Conservation (phyloP, 2,113 vertebrate species). For the Nestor notabilis region DNA sequence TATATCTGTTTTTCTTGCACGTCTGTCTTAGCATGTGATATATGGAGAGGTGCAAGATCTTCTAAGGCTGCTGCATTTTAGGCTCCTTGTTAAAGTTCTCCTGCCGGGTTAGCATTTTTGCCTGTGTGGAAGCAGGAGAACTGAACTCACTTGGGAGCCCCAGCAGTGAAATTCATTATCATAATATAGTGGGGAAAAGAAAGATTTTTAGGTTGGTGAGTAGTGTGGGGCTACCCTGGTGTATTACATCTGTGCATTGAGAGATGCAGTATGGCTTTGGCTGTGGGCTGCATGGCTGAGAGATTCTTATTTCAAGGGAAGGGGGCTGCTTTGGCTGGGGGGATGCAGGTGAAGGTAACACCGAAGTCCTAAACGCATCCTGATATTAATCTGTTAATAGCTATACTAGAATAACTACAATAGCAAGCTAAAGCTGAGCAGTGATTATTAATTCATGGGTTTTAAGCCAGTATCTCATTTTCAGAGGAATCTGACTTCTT, state of each 20-base stretch:
- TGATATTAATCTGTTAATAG: not conserved
- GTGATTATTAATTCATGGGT: not conserved
- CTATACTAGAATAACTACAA: not conserved
- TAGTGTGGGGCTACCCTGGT: not conserved
- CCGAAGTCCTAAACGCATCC: not conserved
- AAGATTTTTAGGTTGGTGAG: not conserved
- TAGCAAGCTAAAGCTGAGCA: not conserved
- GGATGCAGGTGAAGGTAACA: not conserved
- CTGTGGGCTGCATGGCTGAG: not conserved
- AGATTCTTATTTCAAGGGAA: not conserved
- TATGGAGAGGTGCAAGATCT: not conserved
- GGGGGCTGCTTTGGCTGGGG: not conserved
- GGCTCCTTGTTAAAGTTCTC: slow-evolving; percentile 15
- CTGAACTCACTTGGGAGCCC: slow-evolving; percentile 22
- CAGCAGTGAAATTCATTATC: slow-evolving; percentile 33
- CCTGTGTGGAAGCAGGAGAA: slow-evolving; percentile 24
- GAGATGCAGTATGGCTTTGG: not conserved
- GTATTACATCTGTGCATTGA: not conserved
- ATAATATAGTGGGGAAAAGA: slow-evolving; percentile 19
- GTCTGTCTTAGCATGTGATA: not conserved
- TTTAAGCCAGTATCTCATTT: not conserved
- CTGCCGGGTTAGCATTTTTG: slow-evolving; percentile 26
- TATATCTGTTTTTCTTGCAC: not conserved
- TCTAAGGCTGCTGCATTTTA: not conserved
- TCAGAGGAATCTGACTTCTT: not conserved